phyloP scores from a whole-genome alignment of 1,140 invertebrate species.

The Drosophila grimshawi region DNA sequence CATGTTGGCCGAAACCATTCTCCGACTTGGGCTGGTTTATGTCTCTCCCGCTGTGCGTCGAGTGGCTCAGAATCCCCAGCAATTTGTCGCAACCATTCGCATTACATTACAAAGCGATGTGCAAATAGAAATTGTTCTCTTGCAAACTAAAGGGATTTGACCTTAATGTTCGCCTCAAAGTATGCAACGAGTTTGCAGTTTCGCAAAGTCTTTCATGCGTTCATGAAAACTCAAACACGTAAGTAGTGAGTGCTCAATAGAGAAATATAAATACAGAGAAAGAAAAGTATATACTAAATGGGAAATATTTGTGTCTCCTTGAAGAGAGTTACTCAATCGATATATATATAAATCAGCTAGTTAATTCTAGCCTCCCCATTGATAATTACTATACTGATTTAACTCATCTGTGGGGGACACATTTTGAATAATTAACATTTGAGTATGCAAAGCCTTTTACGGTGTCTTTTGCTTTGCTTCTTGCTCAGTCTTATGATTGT shows the following conservation, averaged over 20 bases:
- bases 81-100: conserved; percentile 80
- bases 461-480: too few species aligned
- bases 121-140: conserved; percentile 67
- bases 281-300: too few species aligned
- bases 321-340: too few species aligned
- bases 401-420: too few species aligned
- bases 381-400: too few species aligned
- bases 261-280: neutral
- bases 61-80: conserved; percentile 71
- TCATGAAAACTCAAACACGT: conserved; percentile 24
- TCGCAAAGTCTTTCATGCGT: conserved; percentile 30
- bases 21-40: neutral
- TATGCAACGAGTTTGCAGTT: conserved; percentile 42
- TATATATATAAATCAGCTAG: too few species aligned
- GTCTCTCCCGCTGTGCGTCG: conserved; percentile 32
- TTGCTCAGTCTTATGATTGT: too few species aligned
- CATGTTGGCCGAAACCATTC: conserved; percentile 28
- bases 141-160: conserved; percentile 73
- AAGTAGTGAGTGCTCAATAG: neutral
- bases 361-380: too few species aligned
- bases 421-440: too few species aligned
- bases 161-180: conserved; percentile 61
- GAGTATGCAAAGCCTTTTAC: too few species aligned
- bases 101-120: conserved; percentile 81
- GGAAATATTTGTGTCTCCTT: too few species aligned